Evolutionary conservation across 1,140 invertebrate genomes (phyloP), one percentile per base, ranked within the genome.

Genomic region (Ceratosolen fusciceps): DNA sequence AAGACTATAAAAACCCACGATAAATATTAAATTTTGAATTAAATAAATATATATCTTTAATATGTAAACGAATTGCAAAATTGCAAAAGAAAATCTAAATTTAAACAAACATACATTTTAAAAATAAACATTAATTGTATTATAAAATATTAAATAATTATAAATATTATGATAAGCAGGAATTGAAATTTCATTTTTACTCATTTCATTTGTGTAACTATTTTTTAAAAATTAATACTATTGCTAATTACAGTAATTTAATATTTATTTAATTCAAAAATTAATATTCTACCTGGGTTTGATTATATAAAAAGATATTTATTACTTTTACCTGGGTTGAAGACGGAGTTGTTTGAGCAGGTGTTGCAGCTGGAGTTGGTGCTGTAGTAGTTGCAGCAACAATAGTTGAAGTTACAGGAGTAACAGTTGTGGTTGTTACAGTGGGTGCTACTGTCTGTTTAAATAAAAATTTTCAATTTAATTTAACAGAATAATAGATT

Each of bases 361-460:
- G 68, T 62, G 86, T 85, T 49, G 81, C 82, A 77, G 85, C 83
- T 77, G 74, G 39, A 21, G 81, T 62, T 34, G 87, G 84, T 75
- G 87, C 85, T 49, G 86, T 84, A 49, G 83, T 85, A 60, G 87
- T 84, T 75, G 86, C 86, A 80, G 85, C 85, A 26, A 88, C 85
- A 79, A 85, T 86, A 37, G 88, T 83, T 68, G 82, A 79, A 54
- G 84, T 84, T 52, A 82, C 82, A 54, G 82, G 71, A 75, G 83
- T 77, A 62, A 83, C 81, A 56, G 83, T 86, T 70, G 85, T 81
- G 19, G 82, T 80, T 10, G 85, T 84, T 34, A 86, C 86, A 74
- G 82, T 88, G 5, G 85, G 83, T 67, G 88, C 87, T 72, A 88
- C 89, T 74, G 89, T 89, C 89, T 90, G 70, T 81, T 77, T 39